Percentiles rank a stretch among this genome's conserved stretches.
These are phyloP conservation scores for Leptocoma aspasia DNA, from an alignment of 2,113 vertebrate genomes.

Conservation along the genomic window DNA sequence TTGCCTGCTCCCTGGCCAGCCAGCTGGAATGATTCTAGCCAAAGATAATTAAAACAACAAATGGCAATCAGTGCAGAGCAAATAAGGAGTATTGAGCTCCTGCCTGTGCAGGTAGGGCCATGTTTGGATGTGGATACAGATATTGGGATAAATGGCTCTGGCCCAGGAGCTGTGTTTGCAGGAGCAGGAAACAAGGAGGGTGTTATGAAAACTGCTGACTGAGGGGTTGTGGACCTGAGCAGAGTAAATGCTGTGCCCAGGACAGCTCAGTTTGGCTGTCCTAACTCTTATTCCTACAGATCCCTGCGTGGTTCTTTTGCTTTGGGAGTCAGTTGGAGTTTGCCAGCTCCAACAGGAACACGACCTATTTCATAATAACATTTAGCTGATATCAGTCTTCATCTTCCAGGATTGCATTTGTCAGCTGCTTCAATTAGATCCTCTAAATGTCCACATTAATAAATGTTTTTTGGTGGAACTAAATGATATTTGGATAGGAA, in stretches of 20 bases:
- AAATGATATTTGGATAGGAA: background rate
- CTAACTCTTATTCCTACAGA: background rate
- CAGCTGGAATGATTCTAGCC: background rate
- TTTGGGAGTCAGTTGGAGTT: background rate
- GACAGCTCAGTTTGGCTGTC: background rate
- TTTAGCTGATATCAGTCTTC: background rate
- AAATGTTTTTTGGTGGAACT: background rate
- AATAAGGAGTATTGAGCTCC: background rate
- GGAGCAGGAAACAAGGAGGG: background rate
- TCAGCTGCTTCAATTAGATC: background rate
- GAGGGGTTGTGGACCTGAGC: background rate
- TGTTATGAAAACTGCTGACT: background rate
- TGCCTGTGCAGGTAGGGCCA: background rate
- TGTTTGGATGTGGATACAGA: background rate
- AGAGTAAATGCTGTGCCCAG: background rate
- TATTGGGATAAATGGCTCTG: background rate
- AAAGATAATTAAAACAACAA: conserved; percentile 25
- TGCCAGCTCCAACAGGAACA: background rate
- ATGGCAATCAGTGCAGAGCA: background rate
- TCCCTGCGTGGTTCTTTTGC: fast-evolving
- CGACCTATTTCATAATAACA: background rate
- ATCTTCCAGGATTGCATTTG: background rate
- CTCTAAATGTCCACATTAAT: background rate
- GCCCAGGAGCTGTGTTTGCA: background rate
- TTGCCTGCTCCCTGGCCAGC: background rate